These are phyloP conservation scores for Nomia melanderi DNA, from an alignment of 1,140 invertebrate genomes.

Conservation along the genomic window DNA sequence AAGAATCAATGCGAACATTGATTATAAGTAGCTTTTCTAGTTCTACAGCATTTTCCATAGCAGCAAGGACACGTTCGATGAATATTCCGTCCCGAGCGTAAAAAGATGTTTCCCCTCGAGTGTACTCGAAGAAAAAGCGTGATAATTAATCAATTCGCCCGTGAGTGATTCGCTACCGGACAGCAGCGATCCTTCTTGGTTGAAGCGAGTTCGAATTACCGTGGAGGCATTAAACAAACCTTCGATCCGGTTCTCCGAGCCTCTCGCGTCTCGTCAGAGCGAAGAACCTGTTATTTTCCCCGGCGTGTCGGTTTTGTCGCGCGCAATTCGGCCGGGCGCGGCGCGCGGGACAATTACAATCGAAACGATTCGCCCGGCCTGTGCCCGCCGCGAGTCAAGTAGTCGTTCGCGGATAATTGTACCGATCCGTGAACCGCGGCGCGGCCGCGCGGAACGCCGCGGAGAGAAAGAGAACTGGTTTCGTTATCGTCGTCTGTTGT, in stretches of 20 bases:
- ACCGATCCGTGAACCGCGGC: slow-evolving; percentile 9
- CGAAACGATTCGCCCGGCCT: no score
- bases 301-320: no score
- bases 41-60: no score
- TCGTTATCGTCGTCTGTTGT: slow-evolving; percentile 56
- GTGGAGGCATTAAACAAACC: slow-evolving; percentile 20
- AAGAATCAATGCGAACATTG: no score
- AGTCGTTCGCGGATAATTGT: slow-evolving; percentile 1
- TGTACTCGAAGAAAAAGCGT: not conserved
- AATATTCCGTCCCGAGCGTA: no score
- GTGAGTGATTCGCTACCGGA: not conserved
- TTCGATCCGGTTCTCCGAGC: slow-evolving; percentile 6
- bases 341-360: no score
- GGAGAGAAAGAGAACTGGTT: slow-evolving; percentile 57
- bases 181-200: not conserved
- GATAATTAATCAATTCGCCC: slow-evolving; percentile 31
- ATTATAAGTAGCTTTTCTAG: no score
- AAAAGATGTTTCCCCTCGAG: not conserved
- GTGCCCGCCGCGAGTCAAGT: no score
- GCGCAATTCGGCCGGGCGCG: no score
- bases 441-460: slow-evolving; percentile 10
- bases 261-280: not conserved
- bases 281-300: slow-evolving; percentile 24
- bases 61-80: not conserved
- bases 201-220: slow-evolving; percentile 30